Percentiles rank a stretch among this genome's conserved stretches.
Evolutionary conservation across 2,113 vertebrate species (phyloP).

Genomic region (Cyprinodon tularosa): DNA sequence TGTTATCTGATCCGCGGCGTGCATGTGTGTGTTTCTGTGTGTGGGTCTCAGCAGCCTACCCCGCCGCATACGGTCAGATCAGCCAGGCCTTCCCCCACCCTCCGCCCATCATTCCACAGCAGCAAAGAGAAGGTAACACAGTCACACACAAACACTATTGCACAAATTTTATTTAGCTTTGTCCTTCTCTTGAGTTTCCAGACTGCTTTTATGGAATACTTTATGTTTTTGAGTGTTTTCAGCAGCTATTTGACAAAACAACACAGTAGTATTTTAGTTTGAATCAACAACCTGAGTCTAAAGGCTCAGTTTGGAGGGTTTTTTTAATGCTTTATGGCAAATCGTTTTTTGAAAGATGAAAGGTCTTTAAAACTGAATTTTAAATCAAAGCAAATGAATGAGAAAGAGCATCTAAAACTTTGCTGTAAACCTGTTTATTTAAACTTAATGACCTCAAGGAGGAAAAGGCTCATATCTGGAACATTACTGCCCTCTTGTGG

Average conservation of each 20-base stretch:
- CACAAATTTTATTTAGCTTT: slow-evolving; percentile 21
- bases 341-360: not conserved
- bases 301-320: not conserved
- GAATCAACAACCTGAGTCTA: not conserved
- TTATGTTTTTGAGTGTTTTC: slow-evolving; percentile 19
- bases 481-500: slow-evolving; percentile 76
- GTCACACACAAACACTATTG: slow-evolving; percentile 20
- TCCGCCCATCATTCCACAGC: slow-evolving; percentile 97
- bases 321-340: not conserved
- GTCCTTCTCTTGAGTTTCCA: not conserved
- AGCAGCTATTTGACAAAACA: not conserved
- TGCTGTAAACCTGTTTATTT: slow-evolving; percentile 31
- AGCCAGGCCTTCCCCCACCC: slow-evolving; percentile 99
- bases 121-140: slow-evolving; percentile 98
- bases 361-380: not conserved
- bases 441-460: slow-evolving; percentile 61
- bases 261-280: not conserved
- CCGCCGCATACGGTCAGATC: slow-evolving; percentile 98
- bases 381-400: slow-evolving; percentile 4
- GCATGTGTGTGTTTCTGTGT: slow-evolving; percentile 33
- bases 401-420: slow-evolving; percentile 20
- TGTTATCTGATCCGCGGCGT: slow-evolving; percentile 71
- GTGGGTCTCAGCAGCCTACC: slow-evolving; percentile 91
- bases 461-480: slow-evolving; percentile 31
- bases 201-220: not conserved